Evolutionary conservation across 2,797 vertebrate genomes (phyloP), one percentile per base, ranked within the genome.

Genomic region (Choloepus didactylus): DNA sequence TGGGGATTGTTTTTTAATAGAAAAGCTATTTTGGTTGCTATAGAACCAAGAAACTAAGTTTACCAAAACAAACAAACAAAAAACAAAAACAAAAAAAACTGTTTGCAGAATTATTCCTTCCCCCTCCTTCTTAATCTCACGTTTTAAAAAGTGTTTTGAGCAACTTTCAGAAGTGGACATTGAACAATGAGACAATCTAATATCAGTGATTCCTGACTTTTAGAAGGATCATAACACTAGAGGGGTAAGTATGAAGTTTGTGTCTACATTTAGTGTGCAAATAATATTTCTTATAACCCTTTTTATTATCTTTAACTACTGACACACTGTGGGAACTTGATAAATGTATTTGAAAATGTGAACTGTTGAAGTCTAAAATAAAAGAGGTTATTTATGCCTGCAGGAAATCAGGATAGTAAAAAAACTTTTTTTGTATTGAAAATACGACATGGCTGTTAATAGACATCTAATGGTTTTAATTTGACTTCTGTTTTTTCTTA

Each of bases 41-140:
- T 59, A 89, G 46, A 94, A 81, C 51, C 76, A 80, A 89, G 76
- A 54, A 56, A 83, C 59, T 9, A 66, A 51, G 76, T 62, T 89
- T 77, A 86, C 62, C 46, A 35, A 35, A 35, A 35, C 35, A 35
- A 35, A 35, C 35, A 35, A 35, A 35, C 35, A 35, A 35, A 35
- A 35, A 35, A 35, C 35, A 35, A 35, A 35, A 35, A 2, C 35
- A 35, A 76, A 79, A 85, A 72, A 54, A 41, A 1, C 54, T 60
- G 41, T 66, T 77, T 51, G 38, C 29, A 14, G 64, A 84, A 62
- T 95, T 76, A 62, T 56, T 89, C 19, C 72, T 69, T 76, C 59
- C 23, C 14, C 10, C 6, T 88, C 7, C 14, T 67, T 64, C 54
- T 44, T 46, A 72, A n/a, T 38, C 23, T 92, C 1, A 31, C 62